Evolutionary conservation across 2,888 invertebrate species (phyloP).

Genomic region (Lamellibrachia columna): DNA sequence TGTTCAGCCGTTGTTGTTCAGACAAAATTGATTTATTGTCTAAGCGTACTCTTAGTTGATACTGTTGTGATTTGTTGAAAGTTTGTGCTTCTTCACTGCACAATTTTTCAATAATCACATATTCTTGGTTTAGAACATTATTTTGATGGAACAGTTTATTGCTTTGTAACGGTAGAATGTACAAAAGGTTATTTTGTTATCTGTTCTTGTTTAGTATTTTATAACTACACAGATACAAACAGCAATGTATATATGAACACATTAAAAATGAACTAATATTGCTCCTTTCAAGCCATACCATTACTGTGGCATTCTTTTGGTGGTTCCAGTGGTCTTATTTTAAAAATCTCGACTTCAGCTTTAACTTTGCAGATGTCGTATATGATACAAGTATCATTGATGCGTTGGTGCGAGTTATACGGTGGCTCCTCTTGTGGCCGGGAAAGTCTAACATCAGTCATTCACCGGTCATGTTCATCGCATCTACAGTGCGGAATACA

Average conservation of each 20-base stretch:
- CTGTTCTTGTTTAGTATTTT: neutral
- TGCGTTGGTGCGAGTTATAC: slow-evolving; percentile 2
- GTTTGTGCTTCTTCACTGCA: neutral
- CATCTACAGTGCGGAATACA: neutral
- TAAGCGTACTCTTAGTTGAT: neutral
- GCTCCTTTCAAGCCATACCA: neutral
- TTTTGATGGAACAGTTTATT: neutral
- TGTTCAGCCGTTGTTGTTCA: neutral
- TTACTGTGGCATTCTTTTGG: neutral
- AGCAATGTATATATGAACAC: too few species aligned
- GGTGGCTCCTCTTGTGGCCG: neutral
- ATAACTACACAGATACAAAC: neutral
- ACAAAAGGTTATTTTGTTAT: too few species aligned
- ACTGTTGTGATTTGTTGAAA: neutral
- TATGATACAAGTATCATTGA: neutral
- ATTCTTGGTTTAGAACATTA: neutral
- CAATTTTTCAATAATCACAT: neutral
- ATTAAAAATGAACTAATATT: neutral
- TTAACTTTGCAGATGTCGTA: neutral
- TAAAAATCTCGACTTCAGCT: neutral
- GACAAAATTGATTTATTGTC: neutral
- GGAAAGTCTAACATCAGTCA: neutral
- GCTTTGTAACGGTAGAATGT: neutral
- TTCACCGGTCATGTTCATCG: neutral
- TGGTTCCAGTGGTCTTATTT: neutral